Evolutionary conservation across 2,888 invertebrate genomes (phyloP).

Genomic region (Drymonia ruficornis): DNA sequence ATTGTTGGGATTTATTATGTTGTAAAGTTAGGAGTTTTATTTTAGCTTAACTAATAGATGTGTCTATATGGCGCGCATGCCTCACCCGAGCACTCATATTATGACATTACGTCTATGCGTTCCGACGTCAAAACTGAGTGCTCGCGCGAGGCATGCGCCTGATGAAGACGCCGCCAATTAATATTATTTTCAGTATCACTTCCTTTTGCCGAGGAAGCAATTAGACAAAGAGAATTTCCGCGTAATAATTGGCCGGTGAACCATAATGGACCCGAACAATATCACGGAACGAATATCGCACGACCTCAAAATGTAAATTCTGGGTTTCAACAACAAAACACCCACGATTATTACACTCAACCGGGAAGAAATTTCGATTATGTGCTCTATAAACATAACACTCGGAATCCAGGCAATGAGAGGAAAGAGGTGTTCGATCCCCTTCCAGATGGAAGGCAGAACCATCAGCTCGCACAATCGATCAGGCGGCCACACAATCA

Average conservation of each 20-base stretch:
- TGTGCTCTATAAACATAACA: constrained; percentile 9
- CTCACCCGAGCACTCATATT: too few relatives aligned
- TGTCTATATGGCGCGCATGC: too few relatives aligned
- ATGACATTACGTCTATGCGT: too few relatives aligned
- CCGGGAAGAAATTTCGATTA: constrained; percentile 9
- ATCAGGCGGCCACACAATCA: constrained; percentile 15
- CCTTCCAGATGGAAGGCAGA: background rate
- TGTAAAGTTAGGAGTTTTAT: background rate
- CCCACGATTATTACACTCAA: constrained; percentile 11
- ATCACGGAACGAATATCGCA: constrained; percentile 17
- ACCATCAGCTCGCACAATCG: constrained; percentile 11
- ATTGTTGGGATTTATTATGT: too few relatives aligned
- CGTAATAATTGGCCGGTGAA: constrained; percentile 17
- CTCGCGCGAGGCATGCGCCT: too few relatives aligned
- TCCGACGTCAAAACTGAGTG: too few relatives aligned
- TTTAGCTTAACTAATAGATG: constrained; percentile 2
- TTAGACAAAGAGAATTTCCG: constrained; percentile 24
- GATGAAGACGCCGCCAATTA: too few relatives aligned
- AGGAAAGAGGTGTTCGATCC: constrained; percentile 6
- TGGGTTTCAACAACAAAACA: constrained; percentile 9
- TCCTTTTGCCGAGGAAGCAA: constrained; percentile 26
- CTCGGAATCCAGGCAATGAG: constrained; percentile 3
- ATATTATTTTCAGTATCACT: constrained; percentile 35
- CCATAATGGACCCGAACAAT: constrained; percentile 15
- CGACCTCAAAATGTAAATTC: constrained; percentile 26